Evolutionary conservation across 2,888 invertebrate genomes (phyloP), one percentile per base, ranked within the genome.

Genomic region (Strigamia transsilvanica): DNA sequence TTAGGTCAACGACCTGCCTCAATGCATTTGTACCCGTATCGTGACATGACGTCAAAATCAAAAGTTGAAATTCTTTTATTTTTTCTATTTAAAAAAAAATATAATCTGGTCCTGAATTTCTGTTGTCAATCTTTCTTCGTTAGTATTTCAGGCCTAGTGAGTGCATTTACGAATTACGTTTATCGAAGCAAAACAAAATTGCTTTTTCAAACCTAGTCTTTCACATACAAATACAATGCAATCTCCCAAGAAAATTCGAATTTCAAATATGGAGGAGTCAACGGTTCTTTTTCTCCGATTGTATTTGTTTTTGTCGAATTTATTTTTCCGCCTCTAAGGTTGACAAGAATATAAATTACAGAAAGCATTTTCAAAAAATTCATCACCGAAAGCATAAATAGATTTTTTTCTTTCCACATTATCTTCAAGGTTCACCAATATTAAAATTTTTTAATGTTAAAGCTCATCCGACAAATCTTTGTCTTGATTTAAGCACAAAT

Each of bases 1-100:
- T 73, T 73, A 73, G 73, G 73, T 73, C 73, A 73, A 73, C 73
- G 73, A 73, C 73, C 73, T 32, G 32, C 73, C 73, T n/a, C 73
- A 32, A 73, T 73, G 73, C 73, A 73, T 73, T 32, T 73, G 15
- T 32, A 73, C 73, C 73, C 13, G 5, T 18, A 51, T 23, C 32
- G 13, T 32, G 32, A 56, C 56, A 56, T 56, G 56, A 56, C 56
- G 73, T 73, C 73, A 27, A 73, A 73, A 27, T 73, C 73, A 18
- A 51, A 51, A 51, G 51, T 13, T 38, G 21, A 56, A 56, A 13
- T 13, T 13, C 3, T 46, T 13, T 15, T 13, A 12, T 46, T 46
- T 12, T 46, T 42, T 42, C n/a, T 13, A 1, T 42, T 42, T 12
- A 9, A 41, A 41, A 41, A 41, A 2, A 15, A 51, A 56, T 56